phyloP scores from a whole-genome alignment of 2,797 vertebrate species.

The Catharus ustulatus region DNA sequence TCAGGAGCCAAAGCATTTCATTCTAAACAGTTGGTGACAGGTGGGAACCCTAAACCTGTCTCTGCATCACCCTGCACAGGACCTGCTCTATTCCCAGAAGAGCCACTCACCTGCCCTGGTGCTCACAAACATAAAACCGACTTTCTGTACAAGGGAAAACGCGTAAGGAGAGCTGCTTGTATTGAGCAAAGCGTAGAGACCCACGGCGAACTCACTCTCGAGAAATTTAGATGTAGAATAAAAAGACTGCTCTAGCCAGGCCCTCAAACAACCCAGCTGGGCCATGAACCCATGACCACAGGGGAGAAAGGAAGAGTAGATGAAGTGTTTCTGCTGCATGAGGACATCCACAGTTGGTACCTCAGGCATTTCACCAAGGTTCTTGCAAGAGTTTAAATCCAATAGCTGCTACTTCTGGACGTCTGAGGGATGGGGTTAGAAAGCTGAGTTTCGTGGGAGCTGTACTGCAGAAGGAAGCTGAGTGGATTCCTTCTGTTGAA shows the following conservation, averaged over 20 bases:
- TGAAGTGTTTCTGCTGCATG: neutral
- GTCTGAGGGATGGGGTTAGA: neutral
- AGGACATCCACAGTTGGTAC: neutral
- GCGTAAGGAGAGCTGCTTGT: neutral
- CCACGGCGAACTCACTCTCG: neutral
- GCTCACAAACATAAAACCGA: neutral
- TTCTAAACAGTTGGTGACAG: accelerated
- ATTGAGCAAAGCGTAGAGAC: neutral
- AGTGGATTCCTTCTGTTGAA: neutral
- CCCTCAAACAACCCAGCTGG: neutral
- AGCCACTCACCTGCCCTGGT: neutral
- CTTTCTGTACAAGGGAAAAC: neutral
- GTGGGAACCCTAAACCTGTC: neutral
- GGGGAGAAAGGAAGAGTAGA: neutral
- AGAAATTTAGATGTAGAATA: neutral
- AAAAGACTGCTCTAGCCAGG: neutral
- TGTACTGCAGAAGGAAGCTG: neutral
- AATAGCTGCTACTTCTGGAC: neutral
- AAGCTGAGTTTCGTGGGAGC: neutral
- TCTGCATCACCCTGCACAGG: neutral
- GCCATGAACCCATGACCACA: neutral
- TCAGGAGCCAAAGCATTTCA: neutral
- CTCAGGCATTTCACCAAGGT: neutral
- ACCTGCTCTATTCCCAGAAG: neutral
- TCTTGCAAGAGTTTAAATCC: neutral